Evolutionary conservation across 2,113 vertebrate genomes (phyloP).

Genomic region (Scatophagus argus): DNA sequence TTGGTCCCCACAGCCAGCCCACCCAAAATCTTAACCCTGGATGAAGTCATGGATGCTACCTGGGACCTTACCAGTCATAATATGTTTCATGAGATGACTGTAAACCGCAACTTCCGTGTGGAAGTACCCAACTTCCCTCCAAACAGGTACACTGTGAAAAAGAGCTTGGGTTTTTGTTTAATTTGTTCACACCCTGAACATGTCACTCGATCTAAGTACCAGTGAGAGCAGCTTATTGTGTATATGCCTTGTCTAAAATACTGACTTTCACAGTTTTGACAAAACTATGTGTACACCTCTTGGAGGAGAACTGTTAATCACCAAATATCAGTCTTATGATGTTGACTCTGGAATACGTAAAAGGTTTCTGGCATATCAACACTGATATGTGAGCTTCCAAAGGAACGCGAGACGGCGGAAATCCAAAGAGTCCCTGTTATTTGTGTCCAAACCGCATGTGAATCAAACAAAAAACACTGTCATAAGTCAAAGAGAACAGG

Average conservation of each 20-base stretch:
- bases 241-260: not conserved
- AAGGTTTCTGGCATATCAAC: not conserved
- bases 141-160: slow-evolving; percentile 84
- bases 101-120: slow-evolving; percentile 89
- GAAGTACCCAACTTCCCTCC: slow-evolving; percentile 83
- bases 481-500: not conserved
- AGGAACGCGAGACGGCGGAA: not conserved
- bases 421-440: not conserved
- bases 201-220: not conserved
- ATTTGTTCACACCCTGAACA: not conserved
- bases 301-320: not conserved
- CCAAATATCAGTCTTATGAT: not conserved
- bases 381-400: not conserved
- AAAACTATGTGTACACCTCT: not conserved
- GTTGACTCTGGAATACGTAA: not conserved
- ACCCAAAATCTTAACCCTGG: slow-evolving; percentile 88
- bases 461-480: not conserved
- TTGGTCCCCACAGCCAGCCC: slow-evolving; percentile 86
- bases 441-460: not conserved
- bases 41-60: slow-evolving; percentile 90
- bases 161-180: not conserved
- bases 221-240: not conserved
- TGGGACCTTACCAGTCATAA: slow-evolving; percentile 89
- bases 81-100: slow-evolving; percentile 93
- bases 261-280: too few relatives aligned